Evolutionary conservation across 1,140 invertebrate species (phyloP).

Genomic region (Polypedilum pembai): DNA sequence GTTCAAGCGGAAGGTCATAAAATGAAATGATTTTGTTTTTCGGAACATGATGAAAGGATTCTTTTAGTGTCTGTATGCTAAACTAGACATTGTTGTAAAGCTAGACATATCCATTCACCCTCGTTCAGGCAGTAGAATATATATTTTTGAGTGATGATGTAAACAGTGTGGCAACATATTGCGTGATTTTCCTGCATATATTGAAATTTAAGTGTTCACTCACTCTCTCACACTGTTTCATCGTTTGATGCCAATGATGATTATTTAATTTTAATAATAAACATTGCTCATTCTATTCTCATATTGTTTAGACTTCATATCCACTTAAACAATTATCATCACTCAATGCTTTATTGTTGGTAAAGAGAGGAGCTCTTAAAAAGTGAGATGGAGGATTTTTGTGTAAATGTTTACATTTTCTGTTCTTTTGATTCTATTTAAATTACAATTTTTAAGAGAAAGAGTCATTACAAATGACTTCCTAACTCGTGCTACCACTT

Average conservation of each 20-base stretch:
- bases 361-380: too few species aligned
- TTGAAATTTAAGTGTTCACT: background rate
- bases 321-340: conserved; percentile 12
- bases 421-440: background rate
- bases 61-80: conserved; percentile 15
- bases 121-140: background rate
- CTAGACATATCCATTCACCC: background rate
- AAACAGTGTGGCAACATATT: conserved; percentile 25
- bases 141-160: conserved; percentile 22
- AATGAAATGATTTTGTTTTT: background rate
- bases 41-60: conserved; percentile 5
- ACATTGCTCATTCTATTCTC: background rate
- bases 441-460: background rate
- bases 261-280: conserved; percentile 15
- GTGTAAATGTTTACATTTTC: too few species aligned
- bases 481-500: background rate
- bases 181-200: background rate
- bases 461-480: too few species aligned
- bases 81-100: background rate
- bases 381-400: too few species aligned
- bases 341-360: background rate
- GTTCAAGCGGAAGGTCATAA: conserved; percentile 27
- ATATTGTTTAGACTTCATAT: conserved; percentile 14
- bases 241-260: background rate
- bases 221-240: background rate